Base-by-base conservation (phyloP, 2,797 vertebrate species). In the Monodelphis domestica region DNA sequence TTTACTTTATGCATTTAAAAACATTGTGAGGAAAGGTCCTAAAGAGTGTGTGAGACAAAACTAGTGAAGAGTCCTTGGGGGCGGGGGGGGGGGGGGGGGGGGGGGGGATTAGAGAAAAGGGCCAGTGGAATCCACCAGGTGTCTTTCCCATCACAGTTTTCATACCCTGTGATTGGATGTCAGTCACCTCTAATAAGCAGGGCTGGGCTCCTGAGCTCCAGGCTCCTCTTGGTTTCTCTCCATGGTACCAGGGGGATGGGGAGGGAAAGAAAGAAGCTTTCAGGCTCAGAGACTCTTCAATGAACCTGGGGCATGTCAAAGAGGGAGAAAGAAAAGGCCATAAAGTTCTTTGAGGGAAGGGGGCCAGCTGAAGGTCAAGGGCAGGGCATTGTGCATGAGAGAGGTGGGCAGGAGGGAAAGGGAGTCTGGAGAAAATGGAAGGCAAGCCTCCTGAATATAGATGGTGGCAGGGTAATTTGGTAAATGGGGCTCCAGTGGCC, bases 131-230 rank as follows among this genome's bases (percentile, higher is more conserved):
- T 53, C 56, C n/a, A 51, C 57, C n/a, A 6, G 2, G 0, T 21
- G 4, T n/a, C 63, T 90, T 92, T 89, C 91, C 87, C 59, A 94
- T 59, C 26, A 24, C 29, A 24, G 55, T 92, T 93, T 91, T 54
- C 56, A 51, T 91, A 24, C 30, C 57, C 84, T 29, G 11, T 30
- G 56, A 33, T 15, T n/a, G n/a, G n/a, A n/a, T n/a, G n/a, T n/a
- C n/a, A n/a, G 57, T 1, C 57, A 59, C 30, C 57, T 59, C 57
- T 59, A 33, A 0, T 4, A 59, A 59, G 12, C 30, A 14, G 30
- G 59, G 57, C 0, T 14, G 57, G 10, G 33, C 57, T 59, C 30
- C 3, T 14, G 12, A 59, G 12, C 12, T 59, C 57, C 33, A 30
- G 28, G 12, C 30, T 30, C 56, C 57, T 57, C 11, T 12, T 59